Conservation (phyloP, 2,888 invertebrate genomes). For the Diaprepes abbreviatus region DNA sequence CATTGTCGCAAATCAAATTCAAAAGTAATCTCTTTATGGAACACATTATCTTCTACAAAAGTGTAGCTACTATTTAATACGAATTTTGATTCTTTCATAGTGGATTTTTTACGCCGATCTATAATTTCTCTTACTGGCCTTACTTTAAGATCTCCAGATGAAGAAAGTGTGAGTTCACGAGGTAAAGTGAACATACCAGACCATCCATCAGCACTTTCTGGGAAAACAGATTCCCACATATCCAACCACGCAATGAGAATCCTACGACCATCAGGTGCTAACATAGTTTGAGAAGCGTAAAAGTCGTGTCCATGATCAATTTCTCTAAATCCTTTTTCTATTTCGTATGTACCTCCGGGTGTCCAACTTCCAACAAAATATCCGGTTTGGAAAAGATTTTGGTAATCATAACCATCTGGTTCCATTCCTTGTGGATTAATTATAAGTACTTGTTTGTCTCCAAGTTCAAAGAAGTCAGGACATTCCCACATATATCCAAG, state of each 20-base stretch:
- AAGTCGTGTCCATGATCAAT: constrained; percentile 66
- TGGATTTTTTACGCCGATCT: not conserved
- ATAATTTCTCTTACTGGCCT: constrained; percentile 40
- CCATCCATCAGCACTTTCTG: constrained; percentile 66
- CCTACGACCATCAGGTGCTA: constrained; percentile 61
- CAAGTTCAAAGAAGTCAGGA: constrained; percentile 69
- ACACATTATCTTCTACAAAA: not conserved
- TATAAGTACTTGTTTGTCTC: constrained; percentile 65
- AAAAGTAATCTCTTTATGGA: constrained; percentile 20
- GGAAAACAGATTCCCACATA: constrained; percentile 68
- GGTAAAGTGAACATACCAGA: constrained; percentile 68
- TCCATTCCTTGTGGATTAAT: constrained; percentile 68
- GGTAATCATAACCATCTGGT: constrained; percentile 61
- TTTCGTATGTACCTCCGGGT: constrained; percentile 55
- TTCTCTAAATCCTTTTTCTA: constrained; percentile 46
- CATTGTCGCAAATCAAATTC: constrained; percentile 1
- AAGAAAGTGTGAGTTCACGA: constrained; percentile 61
- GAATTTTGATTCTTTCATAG: not conserved
- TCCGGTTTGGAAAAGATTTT: constrained; percentile 59
- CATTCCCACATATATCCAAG: constrained; percentile 70
- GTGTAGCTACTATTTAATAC: not conserved
- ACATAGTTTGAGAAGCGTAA: constrained; percentile 68
- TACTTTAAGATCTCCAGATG: constrained; percentile 54
- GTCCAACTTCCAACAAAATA: constrained; percentile 69
- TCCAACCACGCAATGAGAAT: constrained; percentile 68